Evolutionary conservation across 2,113 vertebrate species (phyloP).

Genomic region (Trematocara macrostoma): DNA sequence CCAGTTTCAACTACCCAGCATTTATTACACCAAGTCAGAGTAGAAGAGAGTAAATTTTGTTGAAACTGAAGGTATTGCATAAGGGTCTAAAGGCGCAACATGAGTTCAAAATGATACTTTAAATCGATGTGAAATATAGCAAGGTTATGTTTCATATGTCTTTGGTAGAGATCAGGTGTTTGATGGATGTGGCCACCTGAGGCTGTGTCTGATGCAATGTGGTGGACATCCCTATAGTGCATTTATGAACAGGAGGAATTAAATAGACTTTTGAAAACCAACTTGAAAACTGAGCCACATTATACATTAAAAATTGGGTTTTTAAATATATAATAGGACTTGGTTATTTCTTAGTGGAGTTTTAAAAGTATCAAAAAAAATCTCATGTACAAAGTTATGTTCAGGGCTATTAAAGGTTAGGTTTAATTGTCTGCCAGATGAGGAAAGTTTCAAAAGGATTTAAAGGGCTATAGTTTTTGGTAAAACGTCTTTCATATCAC

Average conservation of each 20-base stretch:
- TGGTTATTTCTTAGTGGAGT: neutral
- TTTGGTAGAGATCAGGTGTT: slow-evolving; percentile 53
- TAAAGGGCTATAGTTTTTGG: neutral
- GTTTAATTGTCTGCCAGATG: neutral
- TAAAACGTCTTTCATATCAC: neutral
- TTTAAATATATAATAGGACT: neutral
- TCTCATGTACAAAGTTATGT: neutral
- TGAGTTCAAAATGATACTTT: slow-evolving; percentile 35
- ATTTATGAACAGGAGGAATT: slow-evolving; percentile 41
- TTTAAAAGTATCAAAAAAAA: neutral
- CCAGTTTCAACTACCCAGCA: neutral
- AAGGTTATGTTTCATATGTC: slow-evolving; percentile 56
- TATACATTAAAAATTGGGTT: neutral
- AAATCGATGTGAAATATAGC: slow-evolving; percentile 54
- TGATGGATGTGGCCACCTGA: slow-evolving; percentile 61
- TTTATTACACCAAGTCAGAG: neutral
- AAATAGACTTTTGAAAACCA: slow-evolving; percentile 35
- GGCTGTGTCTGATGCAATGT: slow-evolving; percentile 59
- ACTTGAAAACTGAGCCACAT: slow-evolving; percentile 3
- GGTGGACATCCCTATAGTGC: slow-evolving; percentile 52
- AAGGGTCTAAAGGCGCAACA: slow-evolving; percentile 14
- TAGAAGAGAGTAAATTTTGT: slow-evolving; percentile 25
- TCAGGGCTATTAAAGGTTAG: neutral
- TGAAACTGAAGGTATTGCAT: slow-evolving; percentile 38
- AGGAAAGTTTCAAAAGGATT: neutral